Conservation (phyloP, 1,140 invertebrate species). For the Leptopilina clavipes region DNA sequence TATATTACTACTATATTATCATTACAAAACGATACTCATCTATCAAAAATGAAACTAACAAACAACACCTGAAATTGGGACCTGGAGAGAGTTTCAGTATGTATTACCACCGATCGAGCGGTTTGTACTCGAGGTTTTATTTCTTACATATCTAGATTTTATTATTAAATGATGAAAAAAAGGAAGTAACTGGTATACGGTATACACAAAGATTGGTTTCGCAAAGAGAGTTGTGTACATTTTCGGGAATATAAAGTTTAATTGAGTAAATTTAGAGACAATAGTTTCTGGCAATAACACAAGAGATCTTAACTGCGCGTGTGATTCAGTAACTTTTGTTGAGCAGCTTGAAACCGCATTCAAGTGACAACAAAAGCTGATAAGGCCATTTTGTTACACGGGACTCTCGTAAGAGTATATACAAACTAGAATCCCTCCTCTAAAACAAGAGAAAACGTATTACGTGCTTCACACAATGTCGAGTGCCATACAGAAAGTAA, state of each 20-base stretch:
- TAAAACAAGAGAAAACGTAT: slow-evolving; percentile 23
- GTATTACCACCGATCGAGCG: too few species aligned
- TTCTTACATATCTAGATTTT: too few species aligned
- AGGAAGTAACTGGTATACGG: too few species aligned
- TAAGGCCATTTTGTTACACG: slow-evolving; percentile 12
- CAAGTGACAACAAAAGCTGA: slow-evolving; percentile 26
- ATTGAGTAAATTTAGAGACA: not conserved
- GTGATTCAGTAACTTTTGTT: not conserved
- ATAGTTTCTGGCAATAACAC: not conserved
- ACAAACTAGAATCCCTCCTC: not conserved
- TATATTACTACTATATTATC: too few species aligned
- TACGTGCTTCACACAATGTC: not conserved
- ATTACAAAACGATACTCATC: too few species aligned
- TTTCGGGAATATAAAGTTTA: not conserved
- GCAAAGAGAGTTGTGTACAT: too few species aligned
- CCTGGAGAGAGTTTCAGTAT: too few species aligned
- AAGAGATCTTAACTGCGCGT: slow-evolving; percentile 1
- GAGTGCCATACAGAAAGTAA: slow-evolving; percentile 1
- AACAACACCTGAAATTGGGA: too few species aligned
- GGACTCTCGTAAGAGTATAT: not conserved
- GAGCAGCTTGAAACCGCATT: slow-evolving; percentile 3
- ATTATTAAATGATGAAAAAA: too few species aligned
- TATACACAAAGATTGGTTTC: too few species aligned
- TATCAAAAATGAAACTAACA: too few species aligned
- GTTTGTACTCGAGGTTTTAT: too few species aligned